These are phyloP conservation scores for Anhinga rufa DNA, from an alignment of 2,113 vertebrate genomes.

Conservation along the genomic window DNA sequence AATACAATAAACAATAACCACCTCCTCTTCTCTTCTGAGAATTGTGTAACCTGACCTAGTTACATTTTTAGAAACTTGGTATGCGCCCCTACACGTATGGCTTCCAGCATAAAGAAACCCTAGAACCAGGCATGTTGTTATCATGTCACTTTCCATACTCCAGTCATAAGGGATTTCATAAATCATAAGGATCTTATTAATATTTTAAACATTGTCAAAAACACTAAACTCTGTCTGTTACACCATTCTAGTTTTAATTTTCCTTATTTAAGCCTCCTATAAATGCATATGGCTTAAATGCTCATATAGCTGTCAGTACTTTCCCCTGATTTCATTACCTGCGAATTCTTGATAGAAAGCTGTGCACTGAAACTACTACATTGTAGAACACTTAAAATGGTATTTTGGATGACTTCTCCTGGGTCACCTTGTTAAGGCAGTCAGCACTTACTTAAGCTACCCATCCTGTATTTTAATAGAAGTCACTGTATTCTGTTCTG, in stretches of 20 bases:
- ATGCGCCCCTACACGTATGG: not conserved
- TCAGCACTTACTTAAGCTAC: not conserved
- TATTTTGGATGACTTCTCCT: not conserved
- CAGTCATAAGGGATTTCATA: not conserved
- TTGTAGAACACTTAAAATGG: not conserved
- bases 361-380: not conserved
- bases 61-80: not conserved
- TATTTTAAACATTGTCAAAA: constrained; percentile 3
- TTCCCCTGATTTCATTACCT: not conserved
- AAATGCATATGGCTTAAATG: not conserved
- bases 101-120: constrained; percentile 19
- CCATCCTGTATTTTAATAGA: not conserved
- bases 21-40: not conserved
- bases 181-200: not conserved
- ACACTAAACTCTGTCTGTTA: not conserved
- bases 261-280: not conserved
- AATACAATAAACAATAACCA: not conserved
- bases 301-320: constrained; percentile 30
- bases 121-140: constrained; percentile 4
- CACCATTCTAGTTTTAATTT: not conserved
- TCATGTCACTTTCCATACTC: constrained; percentile 1
- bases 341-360: not conserved
- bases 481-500: not conserved
- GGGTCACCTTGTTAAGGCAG: not conserved
- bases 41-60: not conserved